Conservation (phyloP, 2,797 vertebrate species). For the Enteromius argenteus region DNA sequence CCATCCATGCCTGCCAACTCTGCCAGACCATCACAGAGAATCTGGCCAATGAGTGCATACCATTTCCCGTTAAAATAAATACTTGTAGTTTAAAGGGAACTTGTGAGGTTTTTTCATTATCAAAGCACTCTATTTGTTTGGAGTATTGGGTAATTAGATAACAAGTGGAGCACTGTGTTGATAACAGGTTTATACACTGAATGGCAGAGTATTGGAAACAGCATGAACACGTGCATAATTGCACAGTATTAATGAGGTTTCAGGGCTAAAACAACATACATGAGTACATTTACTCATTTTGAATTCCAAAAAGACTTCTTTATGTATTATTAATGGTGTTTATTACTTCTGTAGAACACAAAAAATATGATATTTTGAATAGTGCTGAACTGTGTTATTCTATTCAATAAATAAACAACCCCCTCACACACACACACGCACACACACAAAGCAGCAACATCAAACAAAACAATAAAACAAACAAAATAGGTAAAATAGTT, state of each 20-base stretch:
- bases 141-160: neutral
- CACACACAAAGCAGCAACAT: neutral
- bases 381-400: neutral
- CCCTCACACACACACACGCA: too few relatives aligned
- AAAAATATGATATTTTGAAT: neutral
- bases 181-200: neutral
- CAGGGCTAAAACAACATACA: neutral
- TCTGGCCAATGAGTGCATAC: neutral
- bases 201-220: neutral
- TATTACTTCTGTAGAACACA: neutral
- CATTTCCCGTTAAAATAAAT: slow-evolving; percentile 7
- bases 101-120: slow-evolving; percentile 5
- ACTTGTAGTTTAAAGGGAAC: neutral
- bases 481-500: neutral
- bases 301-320: neutral
- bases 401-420: too few relatives aligned
- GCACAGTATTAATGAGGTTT: neutral
- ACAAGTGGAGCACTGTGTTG: slow-evolving; percentile 24
- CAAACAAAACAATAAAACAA: neutral
- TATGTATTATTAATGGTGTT: neutral
- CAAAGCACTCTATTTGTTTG: slow-evolving; percentile 11
- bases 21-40: neutral
- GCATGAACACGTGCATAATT: neutral
- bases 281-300: neutral
- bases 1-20: slow-evolving; percentile 22